These are phyloP conservation scores for Odontocerum albicorne DNA, from an alignment of 2,888 invertebrate species.

Conservation along the genomic window DNA sequence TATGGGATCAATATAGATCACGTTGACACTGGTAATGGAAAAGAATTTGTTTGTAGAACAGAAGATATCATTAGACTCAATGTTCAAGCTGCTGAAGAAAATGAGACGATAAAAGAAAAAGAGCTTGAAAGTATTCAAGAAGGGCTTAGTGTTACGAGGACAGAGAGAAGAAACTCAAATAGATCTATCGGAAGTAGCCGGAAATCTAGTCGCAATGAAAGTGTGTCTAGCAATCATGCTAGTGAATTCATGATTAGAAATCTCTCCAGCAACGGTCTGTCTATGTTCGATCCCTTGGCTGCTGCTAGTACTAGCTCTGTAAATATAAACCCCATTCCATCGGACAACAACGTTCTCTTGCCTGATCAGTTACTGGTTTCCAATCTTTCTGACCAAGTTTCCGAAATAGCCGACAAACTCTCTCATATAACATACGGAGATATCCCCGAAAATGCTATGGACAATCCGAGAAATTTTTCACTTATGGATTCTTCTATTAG, in stretches of 20 bases:
- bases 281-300: constrained; percentile 55
- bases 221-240: constrained; percentile 20
- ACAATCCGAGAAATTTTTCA: constrained; percentile 43
- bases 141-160: constrained; percentile 16
- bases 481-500: constrained; percentile 26
- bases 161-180: constrained; percentile 32
- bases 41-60: constrained; percentile 11
- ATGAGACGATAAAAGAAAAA: constrained; percentile 14
- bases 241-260: constrained; percentile 51
- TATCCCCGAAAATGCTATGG: constrained; percentile 30
- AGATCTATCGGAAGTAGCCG: constrained; percentile 37
- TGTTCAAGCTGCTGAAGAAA: constrained; percentile 24
- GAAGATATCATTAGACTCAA: constrained; percentile 26
- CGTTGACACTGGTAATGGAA: not conserved
- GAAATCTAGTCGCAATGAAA: constrained; percentile 49
- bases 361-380: constrained; percentile 54
- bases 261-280: constrained; percentile 52
- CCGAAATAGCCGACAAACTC: constrained; percentile 53
- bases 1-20: not conserved
- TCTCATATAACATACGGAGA: constrained; percentile 46
- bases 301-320: constrained; percentile 23
- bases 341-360: constrained; percentile 45
- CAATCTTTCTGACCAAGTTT: constrained; percentile 55
- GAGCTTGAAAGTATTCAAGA: constrained; percentile 27
- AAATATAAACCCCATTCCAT: constrained; percentile 36